phyloP scores from a whole-genome alignment of 2,113 vertebrate genomes.

The Eclectus roratus region DNA sequence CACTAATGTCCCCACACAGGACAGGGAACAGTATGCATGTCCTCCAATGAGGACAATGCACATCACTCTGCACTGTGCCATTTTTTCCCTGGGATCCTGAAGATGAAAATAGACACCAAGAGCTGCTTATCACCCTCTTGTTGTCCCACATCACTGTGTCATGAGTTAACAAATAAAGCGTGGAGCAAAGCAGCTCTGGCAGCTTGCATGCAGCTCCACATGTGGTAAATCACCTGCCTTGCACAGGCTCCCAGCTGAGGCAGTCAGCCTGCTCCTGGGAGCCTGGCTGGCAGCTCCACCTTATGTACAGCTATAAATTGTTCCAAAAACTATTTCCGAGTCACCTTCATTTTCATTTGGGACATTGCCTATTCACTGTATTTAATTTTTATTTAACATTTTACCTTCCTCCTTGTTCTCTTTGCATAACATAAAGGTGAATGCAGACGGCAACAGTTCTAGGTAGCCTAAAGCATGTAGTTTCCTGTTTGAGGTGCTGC shows the following conservation, averaged over 20 bases:
- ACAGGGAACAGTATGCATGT: not conserved
- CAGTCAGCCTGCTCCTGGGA: not conserved
- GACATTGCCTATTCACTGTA: not conserved
- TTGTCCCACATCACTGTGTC: not conserved
- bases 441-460: not conserved
- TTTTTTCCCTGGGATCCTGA: not conserved
- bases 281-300: not conserved
- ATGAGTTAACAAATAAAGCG: accelerated
- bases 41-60: not conserved
- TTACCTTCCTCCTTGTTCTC: not conserved
- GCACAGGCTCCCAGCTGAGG: not conserved
- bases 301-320: not conserved
- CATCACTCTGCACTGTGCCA: accelerated
- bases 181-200: not conserved
- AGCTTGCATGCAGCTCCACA: not conserved
- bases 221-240: no score
- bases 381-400: not conserved
- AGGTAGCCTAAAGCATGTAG: not conserved
- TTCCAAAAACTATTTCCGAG: not conserved
- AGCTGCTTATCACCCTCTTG: not conserved
- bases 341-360: not conserved
- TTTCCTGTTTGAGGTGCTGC: not conserved
- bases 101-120: not conserved
- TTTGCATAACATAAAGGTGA: not conserved
- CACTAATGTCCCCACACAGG: not conserved